Conservation (phyloP, 2,888 invertebrate genomes). For the Synanthedon andrenaeformis region DNA sequence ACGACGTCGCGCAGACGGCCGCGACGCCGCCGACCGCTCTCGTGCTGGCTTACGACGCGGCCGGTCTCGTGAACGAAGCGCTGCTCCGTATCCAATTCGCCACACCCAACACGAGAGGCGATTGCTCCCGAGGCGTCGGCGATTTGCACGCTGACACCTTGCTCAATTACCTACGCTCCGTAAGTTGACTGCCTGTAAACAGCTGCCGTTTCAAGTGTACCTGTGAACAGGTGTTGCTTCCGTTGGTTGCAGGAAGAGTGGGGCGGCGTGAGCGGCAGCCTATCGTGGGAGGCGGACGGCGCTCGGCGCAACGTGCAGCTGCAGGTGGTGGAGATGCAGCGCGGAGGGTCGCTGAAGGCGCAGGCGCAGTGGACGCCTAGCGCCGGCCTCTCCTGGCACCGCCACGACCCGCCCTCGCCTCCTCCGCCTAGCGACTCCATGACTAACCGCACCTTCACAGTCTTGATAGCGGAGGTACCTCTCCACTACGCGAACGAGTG, state of each 20-base stretch:
- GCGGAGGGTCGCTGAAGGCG: slow-evolving; percentile 35
- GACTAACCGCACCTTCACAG: slow-evolving; percentile 50
- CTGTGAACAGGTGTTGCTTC: too few relatives aligned
- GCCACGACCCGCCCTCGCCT: slow-evolving; percentile 18
- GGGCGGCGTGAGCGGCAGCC: slow-evolving; percentile 15
- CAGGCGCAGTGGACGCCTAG: slow-evolving; percentile 18
- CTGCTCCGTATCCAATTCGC: slow-evolving; percentile 6
- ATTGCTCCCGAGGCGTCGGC: slow-evolving; percentile 30
- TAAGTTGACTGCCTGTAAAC: slow-evolving; percentile 7
- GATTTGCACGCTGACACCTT: slow-evolving; percentile 55
- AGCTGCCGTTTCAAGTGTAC: too few relatives aligned
- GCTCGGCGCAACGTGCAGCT: slow-evolving; percentile 27
- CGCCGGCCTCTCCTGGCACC: slow-evolving; percentile 33
- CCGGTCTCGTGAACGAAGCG: slow-evolving; percentile 19
- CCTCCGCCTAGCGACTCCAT: slow-evolving; percentile 23
- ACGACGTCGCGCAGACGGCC: slow-evolving; percentile 9
- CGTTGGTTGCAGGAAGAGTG: slow-evolving; percentile 16
- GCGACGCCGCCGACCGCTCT: slow-evolving; percentile 23
- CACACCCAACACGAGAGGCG: slow-evolving; percentile 2
- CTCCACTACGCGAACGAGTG: neutral
- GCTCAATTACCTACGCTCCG: slow-evolving; percentile 52
- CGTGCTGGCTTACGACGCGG: slow-evolving; percentile 32
- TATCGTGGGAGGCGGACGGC: slow-evolving; percentile 34
- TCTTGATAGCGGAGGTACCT: slow-evolving; percentile 33
- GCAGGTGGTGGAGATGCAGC: slow-evolving; percentile 39